Conservation (phyloP, 2,113 vertebrate genomes). For the Hypocryptadius cinnamomeus region DNA sequence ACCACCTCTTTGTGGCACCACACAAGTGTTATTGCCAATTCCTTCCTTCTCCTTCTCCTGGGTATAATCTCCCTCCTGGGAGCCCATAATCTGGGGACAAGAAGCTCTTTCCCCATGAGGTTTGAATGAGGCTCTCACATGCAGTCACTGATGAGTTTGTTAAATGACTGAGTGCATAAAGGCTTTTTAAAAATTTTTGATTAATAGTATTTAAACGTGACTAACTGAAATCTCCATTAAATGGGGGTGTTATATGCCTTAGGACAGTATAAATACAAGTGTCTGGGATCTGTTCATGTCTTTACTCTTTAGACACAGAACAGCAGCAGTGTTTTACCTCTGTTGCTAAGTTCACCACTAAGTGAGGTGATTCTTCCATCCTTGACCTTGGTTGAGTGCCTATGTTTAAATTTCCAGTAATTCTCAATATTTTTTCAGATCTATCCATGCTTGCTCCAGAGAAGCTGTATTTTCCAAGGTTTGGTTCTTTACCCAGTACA, state of each 20-base stretch:
- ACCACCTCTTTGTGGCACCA: neutral
- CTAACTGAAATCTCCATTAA: conserved; percentile 12
- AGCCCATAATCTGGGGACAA: neutral
- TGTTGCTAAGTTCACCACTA: neutral
- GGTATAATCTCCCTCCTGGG: neutral
- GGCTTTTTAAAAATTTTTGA: neutral
- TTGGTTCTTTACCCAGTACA: neutral
- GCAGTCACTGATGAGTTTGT: neutral
- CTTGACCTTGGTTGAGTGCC: neutral
- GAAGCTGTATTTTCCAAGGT: neutral
- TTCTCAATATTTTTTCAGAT: neutral
- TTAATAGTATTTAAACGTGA: neutral
- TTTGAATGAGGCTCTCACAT: accelerated
- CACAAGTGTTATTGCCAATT: neutral
- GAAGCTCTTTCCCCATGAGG: neutral
- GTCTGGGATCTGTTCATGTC: neutral
- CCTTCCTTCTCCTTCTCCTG: neutral
- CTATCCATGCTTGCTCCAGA: neutral
- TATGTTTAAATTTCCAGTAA: neutral
- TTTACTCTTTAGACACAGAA: neutral
- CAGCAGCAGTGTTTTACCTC: neutral
- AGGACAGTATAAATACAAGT: neutral
- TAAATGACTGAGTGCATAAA: neutral
- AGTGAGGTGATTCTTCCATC: neutral
- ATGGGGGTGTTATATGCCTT: neutral